Evolutionary conservation across 2,888 invertebrate species (phyloP), one percentile per base, ranked within the genome.

Genomic region (Itoplectis maculator): DNA sequence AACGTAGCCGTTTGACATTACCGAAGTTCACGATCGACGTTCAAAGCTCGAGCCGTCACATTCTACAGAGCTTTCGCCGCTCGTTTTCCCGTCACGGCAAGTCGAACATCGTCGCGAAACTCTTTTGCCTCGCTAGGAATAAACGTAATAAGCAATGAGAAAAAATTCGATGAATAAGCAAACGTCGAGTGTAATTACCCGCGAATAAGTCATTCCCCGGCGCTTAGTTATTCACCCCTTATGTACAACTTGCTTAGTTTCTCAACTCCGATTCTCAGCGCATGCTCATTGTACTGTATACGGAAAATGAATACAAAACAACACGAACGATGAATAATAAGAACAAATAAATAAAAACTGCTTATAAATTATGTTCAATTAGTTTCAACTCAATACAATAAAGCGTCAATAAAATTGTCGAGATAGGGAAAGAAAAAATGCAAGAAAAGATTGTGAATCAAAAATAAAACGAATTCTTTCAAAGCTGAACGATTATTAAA

Each of bases 1-100:
- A 9, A 9, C 70, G 47, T 65, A 56, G 54, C 18, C 63, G 70
- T 75, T 80, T 75, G 80, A 80, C 80, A 80, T 80, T 80, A 75
- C 13, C 15, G 61, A 74, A 79, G 74, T 74, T 74, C 63, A 75
- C 8, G 35, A 75, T 65, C 70, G 80, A 75, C 69, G 40, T 73
- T 68, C 42, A 37, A 15, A 8, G 0, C 61, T 15, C 9, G 29
- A 29, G 29, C 18, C 9, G n/a, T 37, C 9, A 40, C 15, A 40
- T 61, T 40, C 37, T 40, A 1, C 8, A 61, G 61, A 23, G 37
- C n/a, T 59, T n/a, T 29, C 5, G 59, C n/a, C 37, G 9, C 37
- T n/a, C 5, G 35, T 37, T 61, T 37, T 20, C 61, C 61, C 2
- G n/a, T 7, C 56, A 59, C 29, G 13, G n/a, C 6, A 37, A 18